phyloP scores from a whole-genome alignment of 2,113 vertebrate genomes.

The Dromiciops gliroides region DNA sequence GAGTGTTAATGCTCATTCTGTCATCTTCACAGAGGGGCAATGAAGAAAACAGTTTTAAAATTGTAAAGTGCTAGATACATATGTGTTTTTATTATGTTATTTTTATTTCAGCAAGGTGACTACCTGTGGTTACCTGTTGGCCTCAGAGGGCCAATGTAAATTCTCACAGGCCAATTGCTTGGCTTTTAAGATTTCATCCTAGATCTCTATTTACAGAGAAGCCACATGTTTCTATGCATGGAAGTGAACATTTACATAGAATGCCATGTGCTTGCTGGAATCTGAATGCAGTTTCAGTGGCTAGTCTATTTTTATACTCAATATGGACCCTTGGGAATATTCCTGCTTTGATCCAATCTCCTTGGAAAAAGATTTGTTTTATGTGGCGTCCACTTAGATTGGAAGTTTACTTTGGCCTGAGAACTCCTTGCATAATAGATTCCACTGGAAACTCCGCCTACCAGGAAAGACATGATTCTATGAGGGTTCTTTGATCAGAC shows the following conservation, averaged over 20 bases:
- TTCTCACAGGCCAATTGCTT: background rate
- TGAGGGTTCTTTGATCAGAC: background rate
- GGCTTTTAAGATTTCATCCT: conserved; percentile 31
- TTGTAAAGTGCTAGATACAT: background rate
- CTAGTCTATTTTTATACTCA: background rate
- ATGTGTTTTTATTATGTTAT: background rate
- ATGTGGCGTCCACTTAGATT: conserved; percentile 22
- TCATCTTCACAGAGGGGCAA: background rate
- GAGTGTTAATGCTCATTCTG: background rate
- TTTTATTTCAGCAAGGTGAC: background rate
- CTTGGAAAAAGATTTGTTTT: conserved; percentile 6
- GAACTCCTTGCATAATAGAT: background rate
- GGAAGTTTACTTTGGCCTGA: background rate
- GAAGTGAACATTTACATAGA: background rate
- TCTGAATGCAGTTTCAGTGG: background rate
- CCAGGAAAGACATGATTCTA: background rate
- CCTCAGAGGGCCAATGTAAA: background rate
- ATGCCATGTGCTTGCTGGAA: background rate
- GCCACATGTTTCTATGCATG: conserved; percentile 11
- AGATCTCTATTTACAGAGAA: conserved; percentile 11
- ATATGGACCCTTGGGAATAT: background rate
- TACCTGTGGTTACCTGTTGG: background rate
- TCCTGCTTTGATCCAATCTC: background rate
- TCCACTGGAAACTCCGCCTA: background rate
- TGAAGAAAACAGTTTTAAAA: background rate